These are phyloP conservation scores for Caenorhabditis angaria DNA, from an alignment of 2,888 invertebrate genomes.

Conservation along the genomic window DNA sequence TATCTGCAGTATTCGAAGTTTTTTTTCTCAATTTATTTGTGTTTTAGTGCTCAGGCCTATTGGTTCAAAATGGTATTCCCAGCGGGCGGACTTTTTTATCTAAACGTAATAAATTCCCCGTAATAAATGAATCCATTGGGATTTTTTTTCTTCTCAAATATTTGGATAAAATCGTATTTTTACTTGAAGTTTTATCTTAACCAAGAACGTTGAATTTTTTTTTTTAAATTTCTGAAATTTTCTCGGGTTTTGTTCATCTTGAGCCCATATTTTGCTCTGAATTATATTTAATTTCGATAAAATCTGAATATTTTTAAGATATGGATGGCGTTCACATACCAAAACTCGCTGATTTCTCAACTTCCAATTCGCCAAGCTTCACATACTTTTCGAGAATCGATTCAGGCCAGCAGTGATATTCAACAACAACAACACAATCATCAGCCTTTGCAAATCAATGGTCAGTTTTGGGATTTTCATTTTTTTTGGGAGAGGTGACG, in stretches of 20 bases:
- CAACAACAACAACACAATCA: background rate
- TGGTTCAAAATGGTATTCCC: no score
- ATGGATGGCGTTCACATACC: constrained; percentile 60
- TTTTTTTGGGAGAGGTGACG: no score
- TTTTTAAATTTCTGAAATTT: background rate
- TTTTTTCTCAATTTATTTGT: no score
- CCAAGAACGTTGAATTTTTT: no score
- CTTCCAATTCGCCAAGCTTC: constrained; percentile 40
- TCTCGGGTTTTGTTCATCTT: background rate
- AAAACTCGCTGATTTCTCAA: constrained; percentile 50
- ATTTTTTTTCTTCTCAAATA: background rate
- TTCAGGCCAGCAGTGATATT: background rate
- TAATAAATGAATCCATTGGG: background rate
- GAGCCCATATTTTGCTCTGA: background rate
- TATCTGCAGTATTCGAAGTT: no score
- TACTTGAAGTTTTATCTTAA: background rate
- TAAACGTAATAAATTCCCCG: background rate
- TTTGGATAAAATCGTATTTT: no score
- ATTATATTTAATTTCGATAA: background rate
- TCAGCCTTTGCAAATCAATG: background rate
- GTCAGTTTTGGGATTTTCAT: no score
- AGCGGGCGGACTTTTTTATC: background rate
- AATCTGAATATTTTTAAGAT: constrained; percentile 21
- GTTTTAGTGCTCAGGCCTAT: no score
- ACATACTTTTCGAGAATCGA: constrained; percentile 25